Percentiles rank a stretch among this genome's conserved stretches.
Evolutionary conservation across 2,113 vertebrate species (phyloP).

Genomic region (Myotis davidii): DNA sequence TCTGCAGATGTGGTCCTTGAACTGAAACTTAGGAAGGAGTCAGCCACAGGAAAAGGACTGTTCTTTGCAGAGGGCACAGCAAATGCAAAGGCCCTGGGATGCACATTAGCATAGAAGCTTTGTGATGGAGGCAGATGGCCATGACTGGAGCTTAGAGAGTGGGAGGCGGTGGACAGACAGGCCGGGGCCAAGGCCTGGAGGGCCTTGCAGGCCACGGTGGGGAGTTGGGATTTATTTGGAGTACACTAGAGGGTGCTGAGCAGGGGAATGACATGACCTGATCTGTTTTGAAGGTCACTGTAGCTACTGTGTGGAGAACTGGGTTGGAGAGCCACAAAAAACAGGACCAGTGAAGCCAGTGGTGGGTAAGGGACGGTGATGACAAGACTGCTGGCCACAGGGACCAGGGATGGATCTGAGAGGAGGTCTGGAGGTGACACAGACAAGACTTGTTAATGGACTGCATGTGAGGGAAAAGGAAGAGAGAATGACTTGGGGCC

Average conservation of each 20-base stretch:
- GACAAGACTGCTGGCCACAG: neutral
- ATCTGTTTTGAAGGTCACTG: neutral
- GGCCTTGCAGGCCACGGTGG: neutral
- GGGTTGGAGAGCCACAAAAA: neutral
- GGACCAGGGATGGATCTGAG: neutral
- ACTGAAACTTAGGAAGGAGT: neutral
- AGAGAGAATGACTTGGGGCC: neutral
- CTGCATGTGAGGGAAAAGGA: neutral
- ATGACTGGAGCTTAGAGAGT: neutral
- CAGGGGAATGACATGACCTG: neutral
- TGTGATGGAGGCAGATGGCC: neutral
- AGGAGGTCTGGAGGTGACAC: neutral
- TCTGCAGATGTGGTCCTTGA: neutral
- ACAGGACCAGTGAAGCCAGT: neutral
- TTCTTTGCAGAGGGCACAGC: neutral
- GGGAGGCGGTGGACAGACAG: neutral
- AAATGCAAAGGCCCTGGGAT: neutral
- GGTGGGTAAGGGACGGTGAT: neutral
- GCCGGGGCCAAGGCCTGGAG: neutral
- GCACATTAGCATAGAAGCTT: too few species aligned
- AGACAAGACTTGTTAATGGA: too few species aligned
- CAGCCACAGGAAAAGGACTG: too few species aligned
- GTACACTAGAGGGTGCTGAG: neutral
- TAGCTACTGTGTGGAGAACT: neutral
- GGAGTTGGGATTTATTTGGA: neutral